phyloP scores from a whole-genome alignment of 1,140 invertebrate species.

The Condylostylus longicornis region DNA sequence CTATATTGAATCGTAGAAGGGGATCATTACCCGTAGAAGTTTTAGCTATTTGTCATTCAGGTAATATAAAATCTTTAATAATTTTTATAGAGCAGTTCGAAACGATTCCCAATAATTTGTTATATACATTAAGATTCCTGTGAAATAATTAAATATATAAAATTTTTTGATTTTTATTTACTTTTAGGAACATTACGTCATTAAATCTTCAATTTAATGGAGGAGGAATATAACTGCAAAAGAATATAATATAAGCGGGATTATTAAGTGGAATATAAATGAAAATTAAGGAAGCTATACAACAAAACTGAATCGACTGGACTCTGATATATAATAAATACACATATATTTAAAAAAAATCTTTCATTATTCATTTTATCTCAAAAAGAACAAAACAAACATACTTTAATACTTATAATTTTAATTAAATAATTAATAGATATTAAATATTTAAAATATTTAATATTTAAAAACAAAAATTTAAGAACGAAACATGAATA shows the following conservation, averaged over 20 bases:
- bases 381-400: background rate
- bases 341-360: background rate
- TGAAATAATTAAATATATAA: too few species aligned
- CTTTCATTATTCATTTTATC: too few species aligned
- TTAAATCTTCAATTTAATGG: background rate
- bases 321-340: background rate
- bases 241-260: too few species aligned
- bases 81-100: background rate
- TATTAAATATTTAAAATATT: too few species aligned
- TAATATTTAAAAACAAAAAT: too few species aligned
- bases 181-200: constrained; percentile 1
- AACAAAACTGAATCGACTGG: background rate
- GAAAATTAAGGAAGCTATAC: too few species aligned
- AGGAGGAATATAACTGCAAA: too few species aligned
- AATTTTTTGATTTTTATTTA: background rate
- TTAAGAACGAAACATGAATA: too few species aligned
- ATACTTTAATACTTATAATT: too few species aligned
- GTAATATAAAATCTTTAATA: constrained; percentile 22
- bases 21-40: constrained; percentile 47
- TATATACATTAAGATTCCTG: background rate
- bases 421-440: too few species aligned
- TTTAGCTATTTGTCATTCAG: constrained; percentile 38
- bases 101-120: background rate
- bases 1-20: constrained; percentile 37
- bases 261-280: too few species aligned